Evolutionary conservation across 2,888 invertebrate species (phyloP).

Genomic region (Acleris holmiana): DNA sequence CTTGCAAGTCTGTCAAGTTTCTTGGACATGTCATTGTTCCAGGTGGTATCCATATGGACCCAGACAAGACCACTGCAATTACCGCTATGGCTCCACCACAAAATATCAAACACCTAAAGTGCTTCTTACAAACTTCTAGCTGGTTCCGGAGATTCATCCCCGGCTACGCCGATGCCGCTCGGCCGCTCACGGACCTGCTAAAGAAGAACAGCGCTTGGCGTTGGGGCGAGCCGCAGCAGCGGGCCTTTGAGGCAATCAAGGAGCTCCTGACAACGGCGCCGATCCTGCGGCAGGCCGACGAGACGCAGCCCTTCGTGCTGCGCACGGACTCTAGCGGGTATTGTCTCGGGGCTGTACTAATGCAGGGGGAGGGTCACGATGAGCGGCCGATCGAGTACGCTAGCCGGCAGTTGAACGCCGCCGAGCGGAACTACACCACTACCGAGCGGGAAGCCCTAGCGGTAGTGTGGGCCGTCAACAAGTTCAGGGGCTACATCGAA

Average conservation of each 20-base stretch:
- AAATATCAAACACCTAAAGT: conserved; percentile 42
- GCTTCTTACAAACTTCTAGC: conserved; percentile 44
- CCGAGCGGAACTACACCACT: background rate
- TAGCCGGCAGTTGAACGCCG: background rate
- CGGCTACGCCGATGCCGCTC: conserved; percentile 39
- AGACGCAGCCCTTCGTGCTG: background rate
- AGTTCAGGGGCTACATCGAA: background rate
- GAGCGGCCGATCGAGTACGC: background rate
- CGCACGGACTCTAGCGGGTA: background rate
- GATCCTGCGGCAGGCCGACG: background rate
- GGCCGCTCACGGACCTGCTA: conserved; percentile 42
- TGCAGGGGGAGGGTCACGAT: background rate
- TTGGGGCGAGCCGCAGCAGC: conserved; percentile 19
- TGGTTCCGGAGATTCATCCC: too few species aligned
- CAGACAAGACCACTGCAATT: conserved; percentile 48
- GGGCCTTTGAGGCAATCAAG: background rate
- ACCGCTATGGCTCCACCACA: conserved; percentile 40
- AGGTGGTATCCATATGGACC: conserved; percentile 37
- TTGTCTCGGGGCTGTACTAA: background rate
- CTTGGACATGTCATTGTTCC: conserved; percentile 49
- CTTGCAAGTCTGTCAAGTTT: conserved; percentile 46
- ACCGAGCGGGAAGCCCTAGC: too few species aligned
- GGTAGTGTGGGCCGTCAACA: too few species aligned
- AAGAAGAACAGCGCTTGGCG: conserved; percentile 39
- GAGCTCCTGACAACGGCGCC: background rate